A percentile compares a stretch with the other conserved stretches of the same genome.
These are phyloP conservation scores for Anabas testudineus DNA, from an alignment of 2,797 vertebrate genomes.

Conservation along the genomic window DNA sequence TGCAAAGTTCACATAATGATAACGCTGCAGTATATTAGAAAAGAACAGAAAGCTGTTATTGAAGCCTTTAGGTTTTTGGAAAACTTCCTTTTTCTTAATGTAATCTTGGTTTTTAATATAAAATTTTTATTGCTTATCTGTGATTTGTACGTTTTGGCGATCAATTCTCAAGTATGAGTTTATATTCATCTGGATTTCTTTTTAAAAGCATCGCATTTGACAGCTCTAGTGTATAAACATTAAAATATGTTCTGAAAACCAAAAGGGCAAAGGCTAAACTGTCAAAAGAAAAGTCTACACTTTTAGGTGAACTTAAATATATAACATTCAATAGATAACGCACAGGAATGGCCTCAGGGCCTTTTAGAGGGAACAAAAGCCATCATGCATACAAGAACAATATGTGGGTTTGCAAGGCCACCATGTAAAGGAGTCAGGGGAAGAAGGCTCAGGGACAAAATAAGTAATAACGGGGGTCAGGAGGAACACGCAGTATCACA, in stretches of 20 bases:
- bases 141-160: no score
- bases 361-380: slow-evolving; percentile 75
- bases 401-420: slow-evolving; percentile 75
- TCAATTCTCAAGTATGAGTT: no score
- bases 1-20: background rate
- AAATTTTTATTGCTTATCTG: no score
- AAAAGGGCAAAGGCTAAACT: slow-evolving; percentile 3
- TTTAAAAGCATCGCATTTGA: slow-evolving; percentile 43
- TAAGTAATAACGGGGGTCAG: slow-evolving; percentile 59
- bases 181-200: no score
- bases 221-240: slow-evolving; percentile 78
- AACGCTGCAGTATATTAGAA: background rate
- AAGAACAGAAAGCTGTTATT: no score
- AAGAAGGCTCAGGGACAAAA: slow-evolving; percentile 24
- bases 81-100: no score
- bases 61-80: background rate
- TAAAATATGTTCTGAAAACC: slow-evolving; percentile 36
- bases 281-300: slow-evolving; percentile 35
- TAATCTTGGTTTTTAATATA: no score
- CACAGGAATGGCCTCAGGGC: slow-evolving; percentile 74
- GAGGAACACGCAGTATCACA: slow-evolving; percentile 52
- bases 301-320: slow-evolving; percentile 58
- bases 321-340: slow-evolving; percentile 65
- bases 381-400: slow-evolving; percentile 89
- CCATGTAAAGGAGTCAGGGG: slow-evolving; percentile 69